phyloP scores from a whole-genome alignment of 1,140 invertebrate species.

The Parasteatoda tepidariorum region DNA sequence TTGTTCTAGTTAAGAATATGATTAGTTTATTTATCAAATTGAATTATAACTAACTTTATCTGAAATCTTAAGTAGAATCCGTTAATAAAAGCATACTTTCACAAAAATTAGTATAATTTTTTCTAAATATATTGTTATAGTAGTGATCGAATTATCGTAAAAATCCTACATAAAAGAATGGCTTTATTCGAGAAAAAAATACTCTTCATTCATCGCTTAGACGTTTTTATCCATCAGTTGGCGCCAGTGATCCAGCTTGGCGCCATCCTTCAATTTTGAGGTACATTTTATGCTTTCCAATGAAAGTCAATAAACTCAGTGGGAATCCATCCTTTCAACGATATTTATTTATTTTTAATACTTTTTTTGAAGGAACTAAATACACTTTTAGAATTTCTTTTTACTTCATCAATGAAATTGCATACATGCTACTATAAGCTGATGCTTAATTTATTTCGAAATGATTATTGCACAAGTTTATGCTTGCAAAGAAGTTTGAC shows the following conservation, averaged over 20 bases:
- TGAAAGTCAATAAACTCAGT: conserved; percentile 39
- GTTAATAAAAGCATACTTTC: not conserved
- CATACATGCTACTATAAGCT: no score
- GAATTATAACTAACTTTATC: not conserved
- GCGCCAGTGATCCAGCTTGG: conserved; percentile 45
- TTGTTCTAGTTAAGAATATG: no score
- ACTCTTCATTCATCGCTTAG: not conserved
- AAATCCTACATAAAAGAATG: not conserved
- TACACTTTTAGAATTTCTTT: no score
- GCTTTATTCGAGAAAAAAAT: not conserved
- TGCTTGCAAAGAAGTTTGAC: no score
- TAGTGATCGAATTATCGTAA: not conserved
- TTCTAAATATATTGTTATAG: not conserved
- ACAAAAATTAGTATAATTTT: not conserved
- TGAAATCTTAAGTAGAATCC: not conserved
- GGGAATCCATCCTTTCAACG: conserved; percentile 13
- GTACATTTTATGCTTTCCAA: conserved; percentile 24
- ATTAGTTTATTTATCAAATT: not conserved
- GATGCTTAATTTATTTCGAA: no score
- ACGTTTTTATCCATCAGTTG: conserved; percentile 41
- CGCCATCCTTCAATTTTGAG: conserved; percentile 42
- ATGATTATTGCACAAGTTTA: no score
- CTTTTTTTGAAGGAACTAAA: no score
- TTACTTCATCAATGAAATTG: no score
- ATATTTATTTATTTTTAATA: no score